phyloP scores from a whole-genome alignment of 35 echinoderm and acorn worm species.

The Strongylocentrotus purpuratus region DNA sequence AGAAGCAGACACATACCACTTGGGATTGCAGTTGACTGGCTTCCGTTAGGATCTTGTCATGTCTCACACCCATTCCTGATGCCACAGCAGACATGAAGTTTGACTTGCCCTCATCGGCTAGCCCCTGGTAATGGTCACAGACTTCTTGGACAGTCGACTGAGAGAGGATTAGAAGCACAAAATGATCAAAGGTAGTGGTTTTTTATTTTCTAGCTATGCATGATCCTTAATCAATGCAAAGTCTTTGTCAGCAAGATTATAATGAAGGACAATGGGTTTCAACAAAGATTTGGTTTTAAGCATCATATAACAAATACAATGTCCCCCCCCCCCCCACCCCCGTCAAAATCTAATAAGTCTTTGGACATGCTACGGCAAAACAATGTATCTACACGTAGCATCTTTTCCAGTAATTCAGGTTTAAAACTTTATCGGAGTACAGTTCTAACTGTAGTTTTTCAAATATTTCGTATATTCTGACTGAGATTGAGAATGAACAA shows the following conservation, averaged over 20 bases:
- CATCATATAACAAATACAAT: background rate
- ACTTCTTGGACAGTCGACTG: constrained; percentile 54
- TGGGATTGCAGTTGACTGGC: constrained; percentile 36
- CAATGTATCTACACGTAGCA: no score
- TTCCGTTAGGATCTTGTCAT: constrained; percentile 42
- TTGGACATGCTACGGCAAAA: no score
- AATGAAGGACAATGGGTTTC: background rate
- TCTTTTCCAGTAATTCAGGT: no score
- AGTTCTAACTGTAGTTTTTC: no score
- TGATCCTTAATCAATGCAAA: background rate
- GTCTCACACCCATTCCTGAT: constrained; percentile 54
- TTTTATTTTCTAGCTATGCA: background rate
- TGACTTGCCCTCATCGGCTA: constrained; percentile 50
- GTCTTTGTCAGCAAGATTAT: background rate
- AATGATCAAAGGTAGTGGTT: background rate
- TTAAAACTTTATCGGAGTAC: no score
- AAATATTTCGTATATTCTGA: no score
- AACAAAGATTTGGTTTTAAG: background rate
- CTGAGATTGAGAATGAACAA: no score
- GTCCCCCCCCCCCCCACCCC: background rate
- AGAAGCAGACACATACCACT: constrained; percentile 23
- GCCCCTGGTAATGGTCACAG: constrained; percentile 51
- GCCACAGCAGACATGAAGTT: constrained; percentile 53
- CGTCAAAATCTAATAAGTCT: no score
- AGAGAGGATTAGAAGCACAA: background rate